Base-by-base conservation (phyloP, 2,888 invertebrate species). In the Meiosimyza decipiens region DNA sequence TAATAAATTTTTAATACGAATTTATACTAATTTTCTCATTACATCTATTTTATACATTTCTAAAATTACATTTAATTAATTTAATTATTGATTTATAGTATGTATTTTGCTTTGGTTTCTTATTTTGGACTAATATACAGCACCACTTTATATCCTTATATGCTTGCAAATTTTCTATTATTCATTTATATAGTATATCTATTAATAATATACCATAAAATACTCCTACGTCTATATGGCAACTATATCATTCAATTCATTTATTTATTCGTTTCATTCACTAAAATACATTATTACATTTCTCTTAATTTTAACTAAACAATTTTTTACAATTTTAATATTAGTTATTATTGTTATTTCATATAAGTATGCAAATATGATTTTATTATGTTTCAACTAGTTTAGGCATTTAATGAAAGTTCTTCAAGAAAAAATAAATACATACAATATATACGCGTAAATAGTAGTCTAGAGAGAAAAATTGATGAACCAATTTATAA, bases 131-230 rank as follows among this genome's bases (percentile, higher is more conserved):
- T 75, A 76, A 77, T 77, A 73, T 79, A 82, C 83, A 82, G 83
- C 82, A 82, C 82, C 82, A 82, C 81, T 78, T 70, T 75, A 76
- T 71, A 76, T 80, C 76, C 77, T 81, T 82, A 82, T 81, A 80
- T 78, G 77, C 75, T 16, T 64, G 62, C 63, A 70, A 18, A 40
- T 63, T 40, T 57, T 67, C 22, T 54, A 63, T 54, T 54, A 63
- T 54, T 52, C 63, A 70, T 63, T 13, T 47, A 47, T 40, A 40
- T 40, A 40, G 40, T 40, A 40, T 40, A 40, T 40, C 9, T 40
- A 9, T 40, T 40, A 40, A 40, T 40, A 40, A 40, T 40, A 40
- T 40, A 40, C 40, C 40, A 40, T 40, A 52, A 18, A 67, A 47
- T 51, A 22, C 28, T 49, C 16, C 12, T 22, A 63, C 9, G 40